These are phyloP conservation scores for Oreochromis tanganicae DNA, from an alignment of 2,113 vertebrate genomes.

Conservation along the genomic window DNA sequence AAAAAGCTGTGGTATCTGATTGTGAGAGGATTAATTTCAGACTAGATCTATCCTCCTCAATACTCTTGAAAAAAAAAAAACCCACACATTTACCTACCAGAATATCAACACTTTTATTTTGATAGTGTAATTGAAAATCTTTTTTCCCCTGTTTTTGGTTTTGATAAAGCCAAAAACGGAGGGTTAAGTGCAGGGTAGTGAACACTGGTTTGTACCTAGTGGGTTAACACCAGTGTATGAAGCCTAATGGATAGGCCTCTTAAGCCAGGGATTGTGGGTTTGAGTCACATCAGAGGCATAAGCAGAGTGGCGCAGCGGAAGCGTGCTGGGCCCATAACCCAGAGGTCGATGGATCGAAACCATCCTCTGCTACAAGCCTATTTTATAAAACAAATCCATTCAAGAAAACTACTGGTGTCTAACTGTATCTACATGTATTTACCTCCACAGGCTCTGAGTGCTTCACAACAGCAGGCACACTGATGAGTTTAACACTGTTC, in stretches of 20 bases:
- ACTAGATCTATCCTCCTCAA: neutral
- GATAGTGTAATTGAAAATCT: neutral
- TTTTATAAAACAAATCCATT: neutral
- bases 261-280: conserved; percentile 58
- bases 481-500: conserved; percentile 70
- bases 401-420: accelerated
- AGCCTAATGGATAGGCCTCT: conserved; percentile 76
- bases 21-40: accelerated
- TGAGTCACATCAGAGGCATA: neutral
- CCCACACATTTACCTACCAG: neutral
- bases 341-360: conserved; percentile 84
- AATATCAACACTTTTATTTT: neutral
- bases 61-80: neutral
- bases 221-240: neutral
- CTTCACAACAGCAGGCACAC: conserved; percentile 58
- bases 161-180: accelerated
- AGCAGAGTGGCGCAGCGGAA: conserved; percentile 81
- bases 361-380: conserved; percentile 69
- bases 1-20: neutral
- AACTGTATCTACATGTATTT: neutral
- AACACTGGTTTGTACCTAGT: neutral
- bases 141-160: accelerated
- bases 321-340: conserved; percentile 83
- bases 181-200: neutral
- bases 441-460: conserved; percentile 26